These are phyloP conservation scores for Scomber scombrus DNA, from an alignment of 2,113 vertebrate species.

Conservation along the genomic window DNA sequence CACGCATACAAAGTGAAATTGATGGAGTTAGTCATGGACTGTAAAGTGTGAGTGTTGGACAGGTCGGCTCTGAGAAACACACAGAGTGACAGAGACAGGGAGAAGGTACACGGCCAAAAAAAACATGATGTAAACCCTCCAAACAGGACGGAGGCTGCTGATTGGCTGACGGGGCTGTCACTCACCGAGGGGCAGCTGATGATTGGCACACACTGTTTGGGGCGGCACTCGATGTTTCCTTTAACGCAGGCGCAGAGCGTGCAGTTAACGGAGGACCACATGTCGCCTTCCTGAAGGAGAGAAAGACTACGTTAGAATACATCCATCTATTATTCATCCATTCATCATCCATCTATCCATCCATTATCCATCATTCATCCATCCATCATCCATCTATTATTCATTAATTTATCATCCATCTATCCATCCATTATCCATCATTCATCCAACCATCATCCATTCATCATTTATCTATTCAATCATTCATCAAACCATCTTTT, in stretches of 20 bases:
- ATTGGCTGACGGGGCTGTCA: slow-evolving; percentile 51
- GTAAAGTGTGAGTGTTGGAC: slow-evolving; percentile 51
- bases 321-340: background rate
- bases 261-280: slow-evolving; percentile 97
- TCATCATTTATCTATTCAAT: no score
- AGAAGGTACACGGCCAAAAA: no score
- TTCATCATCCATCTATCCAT: background rate
- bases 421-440: no score
- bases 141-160: background rate
- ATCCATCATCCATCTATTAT: background rate
- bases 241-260: slow-evolving; percentile 94
- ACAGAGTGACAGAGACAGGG: background rate
- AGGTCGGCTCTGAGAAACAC: background rate
- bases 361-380: background rate
- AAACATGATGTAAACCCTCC: background rate
- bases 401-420: no score
- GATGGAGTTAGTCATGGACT: slow-evolving; percentile 58
- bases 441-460: no score
- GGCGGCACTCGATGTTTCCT: slow-evolving; percentile 91
- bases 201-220: slow-evolving; percentile 94
- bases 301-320: background rate
- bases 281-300: slow-evolving; percentile 92
- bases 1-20: slow-evolving; percentile 46
- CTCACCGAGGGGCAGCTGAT: slow-evolving; percentile 95
- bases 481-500: no score